Conservation (phyloP, 2,797 vertebrate genomes). For the Streptopelia turtur region DNA sequence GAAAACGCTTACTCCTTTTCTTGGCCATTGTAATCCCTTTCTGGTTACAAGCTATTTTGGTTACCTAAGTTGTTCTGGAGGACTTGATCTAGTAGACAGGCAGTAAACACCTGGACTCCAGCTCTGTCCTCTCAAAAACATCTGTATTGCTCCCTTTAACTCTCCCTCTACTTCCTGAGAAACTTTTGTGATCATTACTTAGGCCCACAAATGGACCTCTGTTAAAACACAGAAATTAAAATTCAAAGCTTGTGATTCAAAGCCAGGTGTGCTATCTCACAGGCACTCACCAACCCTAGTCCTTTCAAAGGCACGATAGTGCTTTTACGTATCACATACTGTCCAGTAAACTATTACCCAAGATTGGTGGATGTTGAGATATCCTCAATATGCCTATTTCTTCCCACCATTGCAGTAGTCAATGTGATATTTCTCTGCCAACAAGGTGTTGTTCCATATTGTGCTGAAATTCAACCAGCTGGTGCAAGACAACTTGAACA, state of each 20-base stretch:
- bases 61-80: background rate
- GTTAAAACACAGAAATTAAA: background rate
- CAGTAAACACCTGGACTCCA: background rate
- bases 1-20: background rate
- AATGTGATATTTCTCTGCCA: background rate
- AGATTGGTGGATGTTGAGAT: background rate
- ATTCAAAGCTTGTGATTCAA: background rate
- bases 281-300: background rate
- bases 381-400: background rate
- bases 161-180: background rate
- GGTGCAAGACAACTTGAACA: background rate
- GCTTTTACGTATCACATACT: background rate
- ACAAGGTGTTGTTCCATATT: background rate
- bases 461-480: background rate
- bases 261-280: background rate
- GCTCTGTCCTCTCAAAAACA: background rate
- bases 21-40: background rate
- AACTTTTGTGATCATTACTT: background rate
- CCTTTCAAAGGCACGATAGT: background rate
- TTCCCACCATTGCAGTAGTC: background rate
- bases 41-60: background rate
- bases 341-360: background rate
- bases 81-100: background rate
- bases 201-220: background rate
- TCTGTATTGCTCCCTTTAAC: background rate